Conservation (phyloP, 2,113 vertebrate genomes). For the Rhinopithecus roxellana region DNA sequence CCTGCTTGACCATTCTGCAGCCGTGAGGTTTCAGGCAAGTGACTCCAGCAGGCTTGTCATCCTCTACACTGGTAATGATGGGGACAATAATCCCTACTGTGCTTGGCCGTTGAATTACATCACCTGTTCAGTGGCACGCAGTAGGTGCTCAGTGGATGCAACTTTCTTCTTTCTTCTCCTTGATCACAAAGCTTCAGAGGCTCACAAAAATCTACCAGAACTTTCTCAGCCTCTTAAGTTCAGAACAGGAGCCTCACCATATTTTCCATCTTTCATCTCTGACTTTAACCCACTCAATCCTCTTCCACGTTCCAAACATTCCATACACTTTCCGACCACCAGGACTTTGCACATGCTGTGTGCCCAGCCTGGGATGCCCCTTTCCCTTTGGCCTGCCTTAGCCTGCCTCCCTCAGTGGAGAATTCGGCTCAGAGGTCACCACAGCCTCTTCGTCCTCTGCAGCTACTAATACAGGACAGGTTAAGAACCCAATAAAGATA, state of each 20-base stretch:
- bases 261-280: background rate
- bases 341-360: rapidly evolving
- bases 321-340: rapidly evolving
- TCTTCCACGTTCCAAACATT: rapidly evolving
- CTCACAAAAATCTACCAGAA: background rate
- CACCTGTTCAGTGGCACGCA: rapidly evolving
- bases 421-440: background rate
- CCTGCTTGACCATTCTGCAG: background rate
- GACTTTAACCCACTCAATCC: too few species aligned
- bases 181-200: background rate
- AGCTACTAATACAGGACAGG: too few species aligned
- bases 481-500: too few species aligned
- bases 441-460: rapidly evolving
- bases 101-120: rapidly evolving
- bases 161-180: background rate
- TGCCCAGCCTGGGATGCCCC: background rate
- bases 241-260: background rate
- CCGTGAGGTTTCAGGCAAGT: background rate
- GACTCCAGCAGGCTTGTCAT: rapidly evolving
- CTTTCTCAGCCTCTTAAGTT: background rate
- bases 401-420: background rate
- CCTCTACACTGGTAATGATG: rapidly evolving
- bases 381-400: background rate
- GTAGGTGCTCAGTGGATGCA: background rate
- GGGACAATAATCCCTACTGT: rapidly evolving